These are phyloP conservation scores for Melanerpes aurifrons DNA, from an alignment of 2,113 vertebrate genomes.

Conservation along the genomic window DNA sequence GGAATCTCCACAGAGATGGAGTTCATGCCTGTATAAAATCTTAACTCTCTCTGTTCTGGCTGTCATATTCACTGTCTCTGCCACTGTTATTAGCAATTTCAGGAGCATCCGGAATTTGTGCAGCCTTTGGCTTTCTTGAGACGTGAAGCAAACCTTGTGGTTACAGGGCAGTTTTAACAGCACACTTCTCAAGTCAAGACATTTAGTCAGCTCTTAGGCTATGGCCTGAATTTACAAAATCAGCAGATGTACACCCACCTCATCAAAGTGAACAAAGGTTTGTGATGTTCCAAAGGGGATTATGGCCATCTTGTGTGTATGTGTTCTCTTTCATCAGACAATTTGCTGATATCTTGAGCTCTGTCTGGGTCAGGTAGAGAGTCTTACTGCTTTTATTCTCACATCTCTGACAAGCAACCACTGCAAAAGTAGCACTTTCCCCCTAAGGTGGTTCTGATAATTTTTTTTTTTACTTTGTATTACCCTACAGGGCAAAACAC, in stretches of 20 bases:
- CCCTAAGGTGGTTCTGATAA: neutral
- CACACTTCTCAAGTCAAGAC: neutral
- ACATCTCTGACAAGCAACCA: neutral
- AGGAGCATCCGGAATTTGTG: neutral
- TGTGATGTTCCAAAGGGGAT: neutral
- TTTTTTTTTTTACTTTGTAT: neutral
- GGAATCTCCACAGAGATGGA: neutral
- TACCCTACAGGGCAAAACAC: neutral
- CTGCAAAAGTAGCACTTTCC: neutral
- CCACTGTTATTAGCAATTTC: neutral
- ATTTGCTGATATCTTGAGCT: neutral
- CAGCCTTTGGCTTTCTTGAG: neutral
- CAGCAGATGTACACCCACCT: neutral
- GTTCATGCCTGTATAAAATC: neutral
- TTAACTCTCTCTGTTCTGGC: neutral
- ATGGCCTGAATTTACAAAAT: neutral
- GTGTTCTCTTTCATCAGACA: neutral
- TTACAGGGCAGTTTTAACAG: neutral
- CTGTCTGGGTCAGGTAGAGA: neutral
- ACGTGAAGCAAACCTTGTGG: neutral
- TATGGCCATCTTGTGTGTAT: neutral
- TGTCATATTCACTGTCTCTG: neutral
- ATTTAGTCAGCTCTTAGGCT: neutral
- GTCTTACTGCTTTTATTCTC: neutral
- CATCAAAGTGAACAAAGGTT: neutral